Evolutionary conservation across 2,888 invertebrate species (phyloP).

Genomic region (Neoaliturus tenellus): DNA sequence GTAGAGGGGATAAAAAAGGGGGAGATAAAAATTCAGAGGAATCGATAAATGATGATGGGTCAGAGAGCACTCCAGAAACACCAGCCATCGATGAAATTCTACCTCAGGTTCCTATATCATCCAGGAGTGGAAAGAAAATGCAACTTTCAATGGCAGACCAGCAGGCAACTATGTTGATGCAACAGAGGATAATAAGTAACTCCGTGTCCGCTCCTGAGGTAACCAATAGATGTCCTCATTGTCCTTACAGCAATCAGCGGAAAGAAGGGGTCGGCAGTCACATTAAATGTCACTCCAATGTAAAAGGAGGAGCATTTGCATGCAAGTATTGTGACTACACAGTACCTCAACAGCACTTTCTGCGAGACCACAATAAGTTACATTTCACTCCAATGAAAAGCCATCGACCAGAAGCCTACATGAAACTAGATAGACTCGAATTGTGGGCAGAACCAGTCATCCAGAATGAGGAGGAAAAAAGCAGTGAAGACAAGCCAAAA

Average conservation of each 20-base stretch:
- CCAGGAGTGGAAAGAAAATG: slow-evolving; percentile 72
- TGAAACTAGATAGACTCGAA: slow-evolving; percentile 78
- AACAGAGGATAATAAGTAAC: slow-evolving; percentile 73
- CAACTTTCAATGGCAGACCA: slow-evolving; percentile 79
- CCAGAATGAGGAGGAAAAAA: slow-evolving; percentile 60
- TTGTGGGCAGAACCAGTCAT: slow-evolving; percentile 75
- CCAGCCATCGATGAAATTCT: slow-evolving; percentile 58
- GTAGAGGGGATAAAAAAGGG: slow-evolving; percentile 53
- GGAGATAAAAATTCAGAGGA: slow-evolving; percentile 46
- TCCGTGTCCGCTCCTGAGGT: slow-evolving; percentile 77
- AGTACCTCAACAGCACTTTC: slow-evolving; percentile 82
- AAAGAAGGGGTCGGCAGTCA: slow-evolving; percentile 86
- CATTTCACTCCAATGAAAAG: slow-evolving; percentile 82
- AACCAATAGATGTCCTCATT: slow-evolving; percentile 82
- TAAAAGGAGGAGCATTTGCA: slow-evolving; percentile 79
- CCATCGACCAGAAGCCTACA: slow-evolving; percentile 77
- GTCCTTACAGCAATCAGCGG: slow-evolving; percentile 87
- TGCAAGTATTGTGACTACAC: slow-evolving; percentile 91
- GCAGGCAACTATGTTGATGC: slow-evolving; percentile 78
- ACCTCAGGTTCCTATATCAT: slow-evolving; percentile 31
- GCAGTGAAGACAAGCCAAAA: slow-evolving; percentile 58
- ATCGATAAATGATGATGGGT: slow-evolving; percentile 52
- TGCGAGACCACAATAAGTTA: slow-evolving; percentile 87
- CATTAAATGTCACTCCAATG: slow-evolving; percentile 82
- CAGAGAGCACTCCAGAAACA: slow-evolving; percentile 33